Base-by-base conservation (phyloP, 2,888 invertebrate genomes). In the Tortricodes alternella region DNA sequence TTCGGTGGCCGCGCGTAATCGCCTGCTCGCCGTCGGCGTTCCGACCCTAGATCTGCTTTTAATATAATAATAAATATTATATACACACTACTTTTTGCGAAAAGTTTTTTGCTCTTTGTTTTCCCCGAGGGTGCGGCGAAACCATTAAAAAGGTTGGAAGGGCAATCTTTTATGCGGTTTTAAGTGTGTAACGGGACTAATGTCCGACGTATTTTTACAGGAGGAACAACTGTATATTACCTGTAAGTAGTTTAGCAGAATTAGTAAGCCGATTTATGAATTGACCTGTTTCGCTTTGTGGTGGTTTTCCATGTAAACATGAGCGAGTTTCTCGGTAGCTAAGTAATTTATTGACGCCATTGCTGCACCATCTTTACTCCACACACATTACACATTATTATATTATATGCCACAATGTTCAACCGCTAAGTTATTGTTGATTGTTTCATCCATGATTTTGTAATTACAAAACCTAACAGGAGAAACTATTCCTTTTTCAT, bases 1-100 rank as follows among this genome's bases (percentile, higher is more conserved):
- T 91, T 90, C 84, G 74, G 76, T 84, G 85, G 89, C 78, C 85
- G 78, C 67, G 69, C 68, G 83, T 84, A 83, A 85, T 84, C 81
- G 85, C 73, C 66, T 67, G 74, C 73, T 78, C 73, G 83, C 85
- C 85, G 78, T 68, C 76, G 84, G 86, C 85, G 66, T 78, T 70
- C 73, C 80, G 70, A 74, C 78, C 83, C 83, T 70, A 80, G 73
- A 82, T 86, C 83, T 80, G 73, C 79, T 85, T 88, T 85, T 87
- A 86, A 88, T 86, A 88, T 85, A 85, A 88, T 83, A 86, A 89
- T 86, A 89, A 89, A 88, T 87, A 88, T 87, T 82, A 79, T 78
- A 71, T 74, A 76, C 68, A 73, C 86, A 88, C 88, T 88, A 89
- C 83, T 86, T 85, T 78, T 83, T 71, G 64, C 66, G 24, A 66